These are phyloP conservation scores for Archegozetes longisetosus DNA, from an alignment of 1,140 invertebrate genomes.

Conservation along the genomic window DNA sequence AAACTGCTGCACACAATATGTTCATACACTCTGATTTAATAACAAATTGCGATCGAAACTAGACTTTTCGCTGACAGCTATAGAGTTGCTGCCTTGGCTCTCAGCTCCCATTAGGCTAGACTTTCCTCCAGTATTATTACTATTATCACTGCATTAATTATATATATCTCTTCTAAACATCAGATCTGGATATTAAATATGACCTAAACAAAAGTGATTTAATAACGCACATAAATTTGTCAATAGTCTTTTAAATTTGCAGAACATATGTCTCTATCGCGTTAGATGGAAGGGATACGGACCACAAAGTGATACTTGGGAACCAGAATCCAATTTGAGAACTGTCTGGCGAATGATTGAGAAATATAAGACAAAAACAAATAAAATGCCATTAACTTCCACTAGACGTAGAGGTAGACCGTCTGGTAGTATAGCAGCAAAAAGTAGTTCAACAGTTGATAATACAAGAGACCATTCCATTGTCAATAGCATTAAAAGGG, in stretches of 20 bases:
- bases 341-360: conserved; percentile 27
- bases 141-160: too few species aligned
- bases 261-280: conserved; percentile 49
- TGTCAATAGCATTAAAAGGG: background rate
- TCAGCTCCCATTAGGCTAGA: too few species aligned
- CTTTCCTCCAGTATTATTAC: too few species aligned
- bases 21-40: too few species aligned
- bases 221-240: too few species aligned
- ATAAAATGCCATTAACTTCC: background rate
- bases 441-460: background rate
- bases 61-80: too few species aligned
- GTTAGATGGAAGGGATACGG: conserved; percentile 67
- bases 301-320: conserved; percentile 56
- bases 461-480: background rate
- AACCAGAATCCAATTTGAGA: conserved; percentile 48
- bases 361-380: conserved; percentile 23
- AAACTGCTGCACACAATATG: too few species aligned
- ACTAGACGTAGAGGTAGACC: background rate
- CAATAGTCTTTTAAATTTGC: conserved; percentile 21
- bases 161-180: too few species aligned
- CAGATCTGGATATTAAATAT: too few species aligned
- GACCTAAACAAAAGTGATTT: too few species aligned
- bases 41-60: too few species aligned
- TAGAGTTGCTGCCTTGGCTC: too few species aligned
- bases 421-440: background rate